Conservation (phyloP, 2,113 vertebrate genomes). For the Apteryx mantelli region DNA sequence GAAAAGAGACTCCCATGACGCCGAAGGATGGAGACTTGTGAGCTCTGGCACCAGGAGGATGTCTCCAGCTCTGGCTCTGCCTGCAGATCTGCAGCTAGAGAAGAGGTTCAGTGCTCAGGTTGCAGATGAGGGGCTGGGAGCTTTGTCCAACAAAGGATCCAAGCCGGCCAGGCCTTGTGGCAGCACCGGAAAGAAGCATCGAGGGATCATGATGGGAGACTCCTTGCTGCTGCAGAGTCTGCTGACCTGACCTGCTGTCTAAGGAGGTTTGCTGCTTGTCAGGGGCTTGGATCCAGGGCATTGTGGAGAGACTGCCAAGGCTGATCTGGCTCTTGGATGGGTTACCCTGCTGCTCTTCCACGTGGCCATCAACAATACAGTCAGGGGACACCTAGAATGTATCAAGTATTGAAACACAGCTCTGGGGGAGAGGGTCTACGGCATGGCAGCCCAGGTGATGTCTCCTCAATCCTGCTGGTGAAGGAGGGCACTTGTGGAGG, state of each 20-base stretch:
- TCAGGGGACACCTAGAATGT: neutral
- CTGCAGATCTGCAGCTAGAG: too few relatives aligned
- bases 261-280: neutral
- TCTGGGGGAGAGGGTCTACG: accelerated
- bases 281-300: neutral
- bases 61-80: neutral
- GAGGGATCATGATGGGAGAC: neutral
- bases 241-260: neutral
- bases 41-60: neutral
- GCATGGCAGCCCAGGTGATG: neutral
- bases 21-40: neutral
- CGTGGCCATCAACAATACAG: neutral
- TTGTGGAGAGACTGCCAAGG: neutral
- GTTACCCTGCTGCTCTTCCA: neutral
- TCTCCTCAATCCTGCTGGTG: neutral
- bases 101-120: too few relatives aligned
- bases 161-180: neutral
- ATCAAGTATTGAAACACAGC: accelerated
- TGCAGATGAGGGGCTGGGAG: neutral
- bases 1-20: neutral
- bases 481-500: neutral
- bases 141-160: neutral
- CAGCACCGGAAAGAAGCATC: neutral
- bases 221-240: neutral
- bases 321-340: neutral